Conservation (phyloP, 2,888 invertebrate species). For the Habrosyne pyritoides region DNA sequence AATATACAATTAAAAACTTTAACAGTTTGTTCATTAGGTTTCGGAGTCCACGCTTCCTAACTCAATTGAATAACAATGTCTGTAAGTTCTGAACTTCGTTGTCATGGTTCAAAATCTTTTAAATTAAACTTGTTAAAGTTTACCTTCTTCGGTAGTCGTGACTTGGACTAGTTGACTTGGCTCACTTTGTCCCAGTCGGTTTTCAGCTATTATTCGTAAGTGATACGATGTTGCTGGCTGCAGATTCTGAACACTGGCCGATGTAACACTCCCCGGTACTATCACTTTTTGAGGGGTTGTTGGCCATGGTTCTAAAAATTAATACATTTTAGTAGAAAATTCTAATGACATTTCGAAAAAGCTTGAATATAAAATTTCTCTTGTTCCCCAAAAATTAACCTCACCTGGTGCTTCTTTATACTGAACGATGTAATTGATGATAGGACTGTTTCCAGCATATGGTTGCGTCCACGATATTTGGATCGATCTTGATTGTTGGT, state of each 20-base stretch:
- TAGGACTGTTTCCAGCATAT: slow-evolving; percentile 94
- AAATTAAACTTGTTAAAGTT: slow-evolving; percentile 10
- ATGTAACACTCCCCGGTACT: slow-evolving; percentile 92
- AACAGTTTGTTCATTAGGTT: neutral
- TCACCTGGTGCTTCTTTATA: slow-evolving; percentile 93
- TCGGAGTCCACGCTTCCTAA: slow-evolving; percentile 1
- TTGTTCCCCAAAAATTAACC: slow-evolving; percentile 10
- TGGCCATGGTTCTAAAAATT: slow-evolving; percentile 89
- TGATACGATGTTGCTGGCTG: slow-evolving; percentile 95
- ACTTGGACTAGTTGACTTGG: slow-evolving; percentile 93
- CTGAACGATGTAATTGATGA: slow-evolving; percentile 94
- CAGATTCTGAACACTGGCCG: slow-evolving; percentile 90
- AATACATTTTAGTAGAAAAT: neutral
- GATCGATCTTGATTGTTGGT: slow-evolving; percentile 92
- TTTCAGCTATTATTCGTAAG: slow-evolving; percentile 94
- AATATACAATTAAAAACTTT: neutral
- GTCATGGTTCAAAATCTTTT: neutral
- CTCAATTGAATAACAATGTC: slow-evolving; percentile 2
- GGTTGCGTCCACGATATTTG: slow-evolving; percentile 95
- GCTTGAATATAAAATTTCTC: neutral
- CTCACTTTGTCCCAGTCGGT: slow-evolving; percentile 93
- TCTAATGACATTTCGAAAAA: neutral
- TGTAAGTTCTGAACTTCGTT: slow-evolving; percentile 7
- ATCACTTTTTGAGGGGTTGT: slow-evolving; percentile 91
- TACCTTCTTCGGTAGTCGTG: slow-evolving; percentile 92